Evolutionary conservation across 1,140 invertebrate genomes (phyloP), one percentile per base, ranked within the genome.

Genomic region (Rhynchophorus ferrugineus): DNA sequence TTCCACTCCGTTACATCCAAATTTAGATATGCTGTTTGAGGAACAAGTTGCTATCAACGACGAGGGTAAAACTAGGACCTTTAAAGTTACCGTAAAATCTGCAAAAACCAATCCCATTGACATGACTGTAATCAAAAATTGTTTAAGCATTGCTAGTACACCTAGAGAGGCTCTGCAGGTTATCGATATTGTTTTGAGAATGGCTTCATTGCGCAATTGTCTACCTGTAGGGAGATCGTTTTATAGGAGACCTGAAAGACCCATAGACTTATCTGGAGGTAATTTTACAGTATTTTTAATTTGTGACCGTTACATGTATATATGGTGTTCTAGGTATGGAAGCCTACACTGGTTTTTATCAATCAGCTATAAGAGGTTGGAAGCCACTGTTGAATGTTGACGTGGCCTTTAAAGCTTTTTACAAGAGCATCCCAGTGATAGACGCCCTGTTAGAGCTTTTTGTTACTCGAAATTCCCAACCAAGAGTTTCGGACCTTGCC

Each of bases 141-240:
- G 54, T 14, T 17, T 36, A 8, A 55, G 13, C 38, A 9, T 16
- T 1, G 37, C 35, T 49, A 48, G 44, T 20, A 56, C 64, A 20
- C 84, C 89, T 3, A 79, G 81, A 62, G 80, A 83, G 29, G 76
- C 78, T 1, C 66, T 89, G 8, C 85, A 88, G 69, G 87, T 83
- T 41, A 64, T 95, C 1, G 91, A 95, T 68, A 80, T 95, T 1
- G 83, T 94, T 35, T 74, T 95, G 54, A 74, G 83, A 44, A 80
- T 83, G 57, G 77, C 68, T 9, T 75, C 72, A 18, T 44, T 74
- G 6, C 60, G 69, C 19, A 59, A 54, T 3, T 74, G 72, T 50
- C 65, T 70, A n/a, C 43, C 41, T n/a, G 65, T 65, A 1, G 72
- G 73, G 9, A 60, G 72, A 17, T 73, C 70, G 3, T 73, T 69